Conservation (phyloP, 1,140 invertebrate species). For the Drosophila pachea region DNA sequence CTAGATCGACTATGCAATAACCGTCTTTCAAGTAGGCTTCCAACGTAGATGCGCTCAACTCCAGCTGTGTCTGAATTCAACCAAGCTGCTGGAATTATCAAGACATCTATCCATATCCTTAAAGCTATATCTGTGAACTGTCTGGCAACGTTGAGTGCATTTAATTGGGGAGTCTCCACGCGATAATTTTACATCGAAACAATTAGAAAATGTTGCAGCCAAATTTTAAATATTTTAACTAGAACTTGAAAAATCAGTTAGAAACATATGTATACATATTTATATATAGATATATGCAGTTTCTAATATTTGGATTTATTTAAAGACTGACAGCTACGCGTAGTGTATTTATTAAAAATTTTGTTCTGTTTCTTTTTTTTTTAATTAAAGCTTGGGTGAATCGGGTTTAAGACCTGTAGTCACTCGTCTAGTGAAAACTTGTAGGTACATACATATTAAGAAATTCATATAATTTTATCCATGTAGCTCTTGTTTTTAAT, state of each 20-base stretch:
- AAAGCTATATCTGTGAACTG: background rate
- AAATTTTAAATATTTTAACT: constrained; percentile 48
- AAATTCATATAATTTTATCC: constrained; percentile 41
- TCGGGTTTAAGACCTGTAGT: background rate
- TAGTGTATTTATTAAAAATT: constrained; percentile 33
- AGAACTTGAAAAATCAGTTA: constrained; percentile 18
- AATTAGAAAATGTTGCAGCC: constrained; percentile 37
- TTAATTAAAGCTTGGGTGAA: constrained; percentile 19
- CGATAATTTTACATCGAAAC: constrained; percentile 36
- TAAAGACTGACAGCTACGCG: constrained; percentile 70
- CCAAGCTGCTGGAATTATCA: too few relatives aligned
- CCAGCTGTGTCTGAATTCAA: background rate
- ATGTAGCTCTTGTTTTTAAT: constrained; percentile 65
- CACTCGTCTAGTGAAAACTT: background rate
- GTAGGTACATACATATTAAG: constrained; percentile 26
- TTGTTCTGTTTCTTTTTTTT: constrained; percentile 4
- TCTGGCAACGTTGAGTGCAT: constrained; percentile 11
- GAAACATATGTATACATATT: constrained; percentile 4
- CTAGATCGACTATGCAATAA: background rate
- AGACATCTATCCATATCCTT: too few relatives aligned
- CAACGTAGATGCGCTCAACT: background rate
- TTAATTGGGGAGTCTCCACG: background rate
- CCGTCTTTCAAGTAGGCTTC: constrained; percentile 19
- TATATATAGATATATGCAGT: constrained; percentile 30
- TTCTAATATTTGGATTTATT: constrained; percentile 61